Evolutionary conservation across 2,797 vertebrate genomes (phyloP).

Genomic region (Pangasius macronema): DNA sequence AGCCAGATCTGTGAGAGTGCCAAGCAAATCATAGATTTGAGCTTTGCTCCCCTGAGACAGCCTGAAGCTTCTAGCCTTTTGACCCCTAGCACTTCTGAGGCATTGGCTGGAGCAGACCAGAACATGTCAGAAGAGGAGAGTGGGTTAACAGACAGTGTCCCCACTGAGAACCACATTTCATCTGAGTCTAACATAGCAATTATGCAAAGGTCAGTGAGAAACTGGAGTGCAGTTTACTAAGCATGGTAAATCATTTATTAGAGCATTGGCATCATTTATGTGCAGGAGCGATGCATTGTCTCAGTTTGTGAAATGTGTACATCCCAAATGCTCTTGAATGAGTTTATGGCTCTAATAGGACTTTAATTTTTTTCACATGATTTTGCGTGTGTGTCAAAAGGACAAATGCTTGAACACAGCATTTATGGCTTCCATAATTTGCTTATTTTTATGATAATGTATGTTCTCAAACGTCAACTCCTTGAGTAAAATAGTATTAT

Average conservation of each 20-base stretch:
- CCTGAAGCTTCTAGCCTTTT: slow-evolving; percentile 43
- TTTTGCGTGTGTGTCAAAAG: neutral
- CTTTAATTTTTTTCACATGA: too few relatives aligned
- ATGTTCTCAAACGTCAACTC: neutral
- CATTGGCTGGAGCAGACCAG: slow-evolving; percentile 43
- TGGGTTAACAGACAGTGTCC: slow-evolving; percentile 43
- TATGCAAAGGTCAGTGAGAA: slow-evolving; percentile 52
- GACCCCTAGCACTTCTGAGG: slow-evolving; percentile 56
- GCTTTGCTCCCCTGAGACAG: slow-evolving; percentile 82
- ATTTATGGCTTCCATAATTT: neutral
- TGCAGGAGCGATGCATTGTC: neutral
- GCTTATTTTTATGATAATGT: neutral
- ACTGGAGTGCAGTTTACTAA: slow-evolving; percentile 3
- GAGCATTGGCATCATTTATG: slow-evolving; percentile 15
- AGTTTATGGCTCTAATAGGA: neutral
- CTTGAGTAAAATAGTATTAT: neutral
- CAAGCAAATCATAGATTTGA: slow-evolving; percentile 77
- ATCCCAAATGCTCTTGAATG: neutral
- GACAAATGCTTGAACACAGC: slow-evolving; percentile 13
- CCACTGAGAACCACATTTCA: slow-evolving; percentile 40
- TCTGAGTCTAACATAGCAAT: slow-evolving; percentile 27
- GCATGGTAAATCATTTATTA: slow-evolving; percentile 14
- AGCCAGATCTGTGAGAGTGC: slow-evolving; percentile 75
- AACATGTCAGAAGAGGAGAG: slow-evolving; percentile 54
- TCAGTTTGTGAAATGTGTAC: neutral